Percentiles rank a stretch among this genome's conserved stretches.
phyloP scores from a whole-genome alignment of 2,113 vertebrate genomes.

The Petrocephalus zakoni region DNA sequence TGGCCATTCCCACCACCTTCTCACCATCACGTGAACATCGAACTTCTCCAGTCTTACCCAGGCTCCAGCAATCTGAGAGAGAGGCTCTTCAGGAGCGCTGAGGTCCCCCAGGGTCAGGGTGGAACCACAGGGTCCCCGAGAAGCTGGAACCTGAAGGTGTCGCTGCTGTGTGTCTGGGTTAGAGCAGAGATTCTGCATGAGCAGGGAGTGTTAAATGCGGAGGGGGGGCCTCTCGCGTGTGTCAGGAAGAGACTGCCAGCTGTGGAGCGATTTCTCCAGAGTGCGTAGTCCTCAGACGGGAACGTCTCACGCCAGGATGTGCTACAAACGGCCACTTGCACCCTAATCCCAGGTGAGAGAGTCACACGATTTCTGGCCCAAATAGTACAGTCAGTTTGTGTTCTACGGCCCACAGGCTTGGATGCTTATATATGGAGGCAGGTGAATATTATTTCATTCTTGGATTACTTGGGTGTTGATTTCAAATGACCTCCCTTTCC shows the following conservation, averaged over 20 bases:
- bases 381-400: conserved; percentile 29
- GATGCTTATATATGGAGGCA: neutral
- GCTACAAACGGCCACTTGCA: conserved; percentile 20
- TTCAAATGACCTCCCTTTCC: neutral
- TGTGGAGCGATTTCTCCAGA: neutral
- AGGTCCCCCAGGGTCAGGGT: neutral
- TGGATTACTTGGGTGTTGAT: neutral
- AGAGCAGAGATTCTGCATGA: neutral
- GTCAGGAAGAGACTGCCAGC: neutral
- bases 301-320: conserved; percentile 24
- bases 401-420: too few species aligned
- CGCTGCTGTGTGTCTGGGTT: neutral
- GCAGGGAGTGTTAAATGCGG: neutral
- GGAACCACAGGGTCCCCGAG: neutral
- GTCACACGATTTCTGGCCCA: conserved; percentile 20
- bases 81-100: neutral
- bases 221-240: neutral
- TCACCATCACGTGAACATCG: neutral
- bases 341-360: conserved; percentile 28
- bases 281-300: conserved; percentile 10
- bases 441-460: neutral
- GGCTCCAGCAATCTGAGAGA: neutral
- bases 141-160: neutral
- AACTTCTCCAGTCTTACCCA: neutral
- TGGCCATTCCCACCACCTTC: neutral